Conservation (phyloP, 2,797 vertebrate genomes). For the Sebastes kiyomatsui region DNA sequence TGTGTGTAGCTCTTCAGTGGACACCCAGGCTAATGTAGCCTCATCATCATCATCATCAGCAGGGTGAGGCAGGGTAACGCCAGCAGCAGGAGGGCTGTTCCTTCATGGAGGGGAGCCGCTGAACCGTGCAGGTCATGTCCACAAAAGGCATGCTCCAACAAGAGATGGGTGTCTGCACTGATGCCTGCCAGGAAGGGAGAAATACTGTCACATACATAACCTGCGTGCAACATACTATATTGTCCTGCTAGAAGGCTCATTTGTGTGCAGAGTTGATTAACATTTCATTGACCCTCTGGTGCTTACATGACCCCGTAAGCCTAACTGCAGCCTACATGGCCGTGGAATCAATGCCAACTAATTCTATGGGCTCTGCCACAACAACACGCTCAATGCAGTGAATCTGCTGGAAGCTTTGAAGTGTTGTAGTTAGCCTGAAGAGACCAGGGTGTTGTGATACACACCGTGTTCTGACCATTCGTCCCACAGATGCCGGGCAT, state of each 20-base stretch:
- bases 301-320: constrained; percentile 4
- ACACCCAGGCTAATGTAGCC: constrained; percentile 11
- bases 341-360: constrained; percentile 36
- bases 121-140: constrained; percentile 72
- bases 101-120: constrained; percentile 30
- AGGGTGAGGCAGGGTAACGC: constrained; percentile 47
- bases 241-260: not conserved
- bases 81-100: constrained; percentile 37
- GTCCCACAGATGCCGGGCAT: constrained; percentile 78
- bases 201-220: not conserved
- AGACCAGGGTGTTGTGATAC: constrained; percentile 8
- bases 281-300: constrained; percentile 20
- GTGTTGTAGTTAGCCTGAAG: not conserved
- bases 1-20: not conserved
- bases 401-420: not conserved
- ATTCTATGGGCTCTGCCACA: constrained; percentile 3
- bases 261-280: constrained; percentile 1
- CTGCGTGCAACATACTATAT: not conserved
- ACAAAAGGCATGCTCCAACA: constrained; percentile 82
- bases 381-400: not conserved
- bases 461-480: constrained; percentile 83
- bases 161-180: constrained; percentile 78
- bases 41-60: constrained; percentile 53
- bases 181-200: constrained; percentile 68
- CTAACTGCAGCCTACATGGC: not conserved